phyloP scores from a whole-genome alignment of 2,797 vertebrate genomes.

The Microchirus variegatus region DNA sequence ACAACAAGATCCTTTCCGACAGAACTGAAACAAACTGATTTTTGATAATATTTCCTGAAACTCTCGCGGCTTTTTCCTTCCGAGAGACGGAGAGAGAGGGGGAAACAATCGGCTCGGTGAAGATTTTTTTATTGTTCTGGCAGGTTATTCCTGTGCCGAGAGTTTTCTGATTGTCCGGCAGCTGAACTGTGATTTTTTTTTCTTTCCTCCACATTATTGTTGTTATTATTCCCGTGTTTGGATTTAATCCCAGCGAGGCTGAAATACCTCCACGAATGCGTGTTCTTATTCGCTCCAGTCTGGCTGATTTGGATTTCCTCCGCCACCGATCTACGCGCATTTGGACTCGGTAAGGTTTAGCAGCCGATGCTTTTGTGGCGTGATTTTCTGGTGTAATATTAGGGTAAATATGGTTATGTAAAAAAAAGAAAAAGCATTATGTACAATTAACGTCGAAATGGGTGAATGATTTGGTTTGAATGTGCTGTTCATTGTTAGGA shows the following conservation, averaged over 20 bases:
- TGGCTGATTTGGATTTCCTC: conserved; percentile 68
- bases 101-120: conserved; percentile 43
- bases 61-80: conserved; percentile 58
- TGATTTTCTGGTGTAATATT: neutral
- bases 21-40: conserved; percentile 70
- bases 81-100: conserved; percentile 42
- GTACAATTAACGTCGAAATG: conserved; percentile 2
- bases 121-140: conserved; percentile 72
- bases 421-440: too few species aligned
- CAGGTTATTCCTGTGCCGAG: conserved; percentile 57
- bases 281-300: conserved; percentile 50
- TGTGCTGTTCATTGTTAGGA: conserved; percentile 18
- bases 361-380: conserved; percentile 21
- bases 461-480: neutral
- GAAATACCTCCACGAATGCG: conserved; percentile 41
- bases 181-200: conserved; percentile 55
- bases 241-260: conserved; percentile 64
- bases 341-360: conserved; percentile 74
- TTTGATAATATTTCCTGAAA: conserved; percentile 34
- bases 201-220: neutral
- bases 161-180: conserved; percentile 31
- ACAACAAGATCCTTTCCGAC: conserved; percentile 11
- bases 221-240: conserved; percentile 39
- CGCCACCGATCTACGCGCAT: conserved; percentile 56
- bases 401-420: fast-evolving